These are phyloP conservation scores for Arizona elegans DNA, from an alignment of 2,113 vertebrate genomes.

Conservation along the genomic window DNA sequence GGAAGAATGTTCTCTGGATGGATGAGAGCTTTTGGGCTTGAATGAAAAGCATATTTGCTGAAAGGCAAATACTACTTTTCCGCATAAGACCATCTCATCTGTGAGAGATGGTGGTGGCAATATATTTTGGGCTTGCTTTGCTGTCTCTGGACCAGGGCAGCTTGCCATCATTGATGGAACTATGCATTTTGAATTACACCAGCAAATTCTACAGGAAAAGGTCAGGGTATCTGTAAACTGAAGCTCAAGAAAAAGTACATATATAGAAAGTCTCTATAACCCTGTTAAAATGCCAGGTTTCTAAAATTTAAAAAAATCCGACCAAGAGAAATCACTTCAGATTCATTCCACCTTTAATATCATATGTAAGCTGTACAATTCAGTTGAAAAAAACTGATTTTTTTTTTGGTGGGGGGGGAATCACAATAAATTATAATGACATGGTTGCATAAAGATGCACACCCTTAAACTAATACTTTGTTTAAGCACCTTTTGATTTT, in stretches of 20 bases:
- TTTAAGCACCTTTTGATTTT: background rate
- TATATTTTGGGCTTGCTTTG: background rate
- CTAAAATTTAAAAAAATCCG: background rate
- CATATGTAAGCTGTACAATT: background rate
- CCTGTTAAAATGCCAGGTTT: background rate
- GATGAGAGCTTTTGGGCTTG: background rate
- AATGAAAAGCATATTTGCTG: background rate
- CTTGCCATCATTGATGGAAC: background rate
- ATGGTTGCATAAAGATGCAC: background rate
- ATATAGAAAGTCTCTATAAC: background rate
- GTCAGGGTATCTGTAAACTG: background rate
- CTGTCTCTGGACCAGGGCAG: background rate
- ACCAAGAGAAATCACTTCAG: background rate
- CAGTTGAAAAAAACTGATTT: background rate
- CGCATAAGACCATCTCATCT: background rate
- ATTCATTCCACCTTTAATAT: background rate
- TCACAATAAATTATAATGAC: background rate
- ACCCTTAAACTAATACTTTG: background rate
- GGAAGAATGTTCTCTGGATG: background rate
- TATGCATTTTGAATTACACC: background rate
- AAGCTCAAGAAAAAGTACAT: background rate
- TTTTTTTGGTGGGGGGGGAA: too few relatives aligned
- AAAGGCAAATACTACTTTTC: background rate
- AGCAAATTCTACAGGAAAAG: background rate
- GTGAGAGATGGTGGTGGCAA: background rate